Base-by-base conservation (phyloP, 2,113 vertebrate genomes). In the Etia nguti region DNA sequence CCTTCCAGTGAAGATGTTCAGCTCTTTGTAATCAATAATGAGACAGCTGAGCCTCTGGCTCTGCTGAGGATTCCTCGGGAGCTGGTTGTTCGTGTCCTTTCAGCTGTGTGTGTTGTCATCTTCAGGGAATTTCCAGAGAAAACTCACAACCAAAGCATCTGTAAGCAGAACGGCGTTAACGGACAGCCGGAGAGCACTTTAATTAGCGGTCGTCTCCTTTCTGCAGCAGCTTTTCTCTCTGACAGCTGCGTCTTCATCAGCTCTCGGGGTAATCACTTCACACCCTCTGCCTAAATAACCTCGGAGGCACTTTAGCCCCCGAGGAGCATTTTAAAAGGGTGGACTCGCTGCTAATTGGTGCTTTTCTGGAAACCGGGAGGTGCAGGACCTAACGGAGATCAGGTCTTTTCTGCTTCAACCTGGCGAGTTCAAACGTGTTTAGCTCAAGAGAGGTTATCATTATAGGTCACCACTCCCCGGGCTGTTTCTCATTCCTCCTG, bases 211-310 rank as follows among this genome's bases (percentile, higher is more conserved):
- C 2, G 31, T 34, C 48, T 81, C 55, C 1, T 79, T 2, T 26
- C 68, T 48, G 41, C 50, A 43, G 10, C 41, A 36, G 80, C 52
- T 59, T 8, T 26, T 38, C 20, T 22, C 3, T 8, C 36, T 2
- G 29, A 88, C 81, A 86, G 41, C 60, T 48, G 29, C 2, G 70
- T 90, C 81, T 90, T 89, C 82, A 89, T 89, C 59, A 92, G 57
- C 77, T 79, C 56, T 26, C 3, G 1, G 4, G 22, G 22, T 82
- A 85, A 86, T 85, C 70, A 36, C 81, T 16, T 73, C 68, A 65
- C 60, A 2, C 36, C n/a, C 56, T 7, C 79, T 50, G 86, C 54
- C 83, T 56, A 18, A 65, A 73, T 13, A 34, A 83, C 46, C 81
- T 65, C 50, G 0, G 2, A 3, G 8, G 79, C 31, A 1, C 12